These are phyloP conservation scores for Amphimedon queenslandica DNA, from an alignment of 37 sponge, comb jelly and placozoan genomes.

Conservation along the genomic window DNA sequence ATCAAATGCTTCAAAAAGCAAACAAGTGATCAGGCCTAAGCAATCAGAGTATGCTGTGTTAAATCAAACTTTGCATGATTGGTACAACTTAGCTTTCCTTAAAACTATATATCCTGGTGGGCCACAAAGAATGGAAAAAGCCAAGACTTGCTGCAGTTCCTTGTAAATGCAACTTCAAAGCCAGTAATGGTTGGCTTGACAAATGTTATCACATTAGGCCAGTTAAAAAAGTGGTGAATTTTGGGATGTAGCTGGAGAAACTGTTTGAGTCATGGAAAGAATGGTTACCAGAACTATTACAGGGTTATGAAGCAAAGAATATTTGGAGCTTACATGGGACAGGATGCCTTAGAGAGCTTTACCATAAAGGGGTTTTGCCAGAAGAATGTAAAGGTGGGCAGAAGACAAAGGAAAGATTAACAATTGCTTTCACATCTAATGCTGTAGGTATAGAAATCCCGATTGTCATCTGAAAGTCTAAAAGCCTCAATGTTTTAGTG, in stretches of 20 bases:
- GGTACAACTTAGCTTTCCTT: conserved; percentile 25
- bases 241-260: conserved; percentile 40
- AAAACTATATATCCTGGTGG: conserved; percentile 53
- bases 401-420: conserved; percentile 33
- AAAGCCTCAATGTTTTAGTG: conserved; percentile 54
- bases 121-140: conserved; percentile 28
- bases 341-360: conserved; percentile 27
- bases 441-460: too few relatives aligned
- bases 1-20: conserved; percentile 48
- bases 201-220: conserved; percentile 33
- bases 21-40: too few relatives aligned
- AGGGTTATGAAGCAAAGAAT: too few relatives aligned
- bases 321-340: too few relatives aligned
- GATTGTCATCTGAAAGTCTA: conserved; percentile 42
- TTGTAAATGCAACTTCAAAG: conserved; percentile 26
- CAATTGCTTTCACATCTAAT: conserved; percentile 39
- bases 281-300: too few relatives aligned
- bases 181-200: conserved; percentile 49
- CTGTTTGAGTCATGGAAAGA: conserved; percentile 56
- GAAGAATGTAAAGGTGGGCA: conserved; percentile 54
- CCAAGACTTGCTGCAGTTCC: conserved; percentile 21
- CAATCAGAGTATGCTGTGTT: conserved; percentile 39
- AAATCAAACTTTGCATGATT: conserved; percentile 35
- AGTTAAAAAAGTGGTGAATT: conserved; percentile 54
- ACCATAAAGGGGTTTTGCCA: conserved; percentile 24